Base-by-base conservation (phyloP, 2,888 invertebrate species). In the Andrena flavipes region DNA sequence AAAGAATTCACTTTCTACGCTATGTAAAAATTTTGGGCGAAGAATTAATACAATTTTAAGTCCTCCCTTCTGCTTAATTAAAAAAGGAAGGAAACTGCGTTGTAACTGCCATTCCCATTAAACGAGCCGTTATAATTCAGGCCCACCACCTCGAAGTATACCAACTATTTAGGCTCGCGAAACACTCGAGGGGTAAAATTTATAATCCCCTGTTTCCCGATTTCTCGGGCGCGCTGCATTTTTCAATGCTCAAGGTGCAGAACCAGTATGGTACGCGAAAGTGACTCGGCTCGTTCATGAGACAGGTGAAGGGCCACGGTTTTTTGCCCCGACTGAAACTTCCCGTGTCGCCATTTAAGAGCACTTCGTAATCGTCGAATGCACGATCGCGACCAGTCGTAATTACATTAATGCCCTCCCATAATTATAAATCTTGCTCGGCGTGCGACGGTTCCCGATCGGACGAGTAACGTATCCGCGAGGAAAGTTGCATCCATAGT, bases 281-380 rank as follows among this genome's bases (percentile, higher is more conserved):
- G 82, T 78, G 69, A 78, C 70, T 80, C 84, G 84, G 67, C 77
- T 75, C 68, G 74, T 65, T 74, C 59, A 72, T 72, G 84, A 70
- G 84, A 76, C 85, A 70, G 85, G 85, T 84, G 85, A 85, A 84
- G 81, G 84, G 81, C 85, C 78, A 76, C 48, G 48, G 65, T 84
- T 85, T 42, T 85, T 85, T 84, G 60, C 51, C 3, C 54, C 56
- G 56, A 56, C 48, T 64, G 69, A 68, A 63, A 84, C 85, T 85
- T 85, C 84, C 81, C 84, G 84, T 48, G 80, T 84, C 67, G 59
- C 84, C 84, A 80, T 81, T 84, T 84, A 81, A 84, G 84, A 63
- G 70, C 26, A 8, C 63, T 10, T 30, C 60, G 67, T 64, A 73
- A 84, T 84, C 79, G 70, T 29, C 73, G 56, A 29, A 67, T 67